phyloP scores from a whole-genome alignment of 2,888 invertebrate genomes.

The Aelia acuminata region DNA sequence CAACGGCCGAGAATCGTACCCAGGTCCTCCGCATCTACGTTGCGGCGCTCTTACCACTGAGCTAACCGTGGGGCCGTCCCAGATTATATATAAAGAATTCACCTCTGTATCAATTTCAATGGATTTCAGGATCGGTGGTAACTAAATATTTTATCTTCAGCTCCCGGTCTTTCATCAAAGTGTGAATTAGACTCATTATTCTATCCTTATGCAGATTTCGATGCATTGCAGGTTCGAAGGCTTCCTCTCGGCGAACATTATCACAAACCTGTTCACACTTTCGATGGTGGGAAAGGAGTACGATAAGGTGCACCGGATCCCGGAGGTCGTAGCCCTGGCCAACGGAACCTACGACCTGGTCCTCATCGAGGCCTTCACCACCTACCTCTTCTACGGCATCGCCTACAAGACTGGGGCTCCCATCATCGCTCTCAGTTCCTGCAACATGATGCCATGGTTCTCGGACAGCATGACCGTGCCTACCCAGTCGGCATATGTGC shows the following conservation, averaged over 20 bases:
- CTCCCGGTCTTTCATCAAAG: no score
- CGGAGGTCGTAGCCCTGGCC: slow-evolving; percentile 52
- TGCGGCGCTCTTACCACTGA: no score
- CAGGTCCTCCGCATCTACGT: no score
- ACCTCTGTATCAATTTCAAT: no score
- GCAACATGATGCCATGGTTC: slow-evolving; percentile 76
- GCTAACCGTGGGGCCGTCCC: no score
- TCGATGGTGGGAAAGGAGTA: neutral
- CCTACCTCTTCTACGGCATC: slow-evolving; percentile 79
- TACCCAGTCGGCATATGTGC: slow-evolving; percentile 74
- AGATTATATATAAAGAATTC: no score
- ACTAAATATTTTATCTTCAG: no score
- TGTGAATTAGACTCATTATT: no score
- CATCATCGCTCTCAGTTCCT: slow-evolving; percentile 74
- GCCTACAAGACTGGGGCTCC: slow-evolving; percentile 77
- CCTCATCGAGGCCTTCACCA: slow-evolving; percentile 80
- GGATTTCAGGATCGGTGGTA: no score
- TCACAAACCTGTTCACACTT: neutral
- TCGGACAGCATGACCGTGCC: slow-evolving; percentile 74
- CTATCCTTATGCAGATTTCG: neutral
- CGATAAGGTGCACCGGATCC: slow-evolving; percentile 37
- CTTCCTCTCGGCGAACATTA: neutral
- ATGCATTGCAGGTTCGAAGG: slow-evolving; percentile 19
- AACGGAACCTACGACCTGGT: slow-evolving; percentile 75
- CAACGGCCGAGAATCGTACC: no score